Evolutionary conservation across 2,888 invertebrate genomes (phyloP), one percentile per base, ranked within the genome.

Genomic region (Acronicta psi): DNA sequence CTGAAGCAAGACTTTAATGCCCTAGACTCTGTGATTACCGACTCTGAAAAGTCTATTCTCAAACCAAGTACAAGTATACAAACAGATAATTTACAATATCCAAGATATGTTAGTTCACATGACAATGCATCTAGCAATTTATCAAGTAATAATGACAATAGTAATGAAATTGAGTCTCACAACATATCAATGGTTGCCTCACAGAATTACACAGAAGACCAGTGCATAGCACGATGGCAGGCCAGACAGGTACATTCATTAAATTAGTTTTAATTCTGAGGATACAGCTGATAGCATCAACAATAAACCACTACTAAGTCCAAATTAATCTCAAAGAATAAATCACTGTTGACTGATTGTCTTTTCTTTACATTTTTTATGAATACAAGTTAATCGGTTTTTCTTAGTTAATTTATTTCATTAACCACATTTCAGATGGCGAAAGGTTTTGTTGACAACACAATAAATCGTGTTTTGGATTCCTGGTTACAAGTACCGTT

Each of bases 361-460:
- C 10, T 7, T 9, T 10, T 25, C 11, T 29, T 10, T 11, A 11
- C 5, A 6, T 6, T 34, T 34, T 34, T 34, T 34, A 6, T n/a
- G 3, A 11, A 20, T 11, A 29, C 3, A 29, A 2, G 1, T 11
- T 1, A 29, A 3, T 3, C 2, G 3, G 11, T 25, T 25, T 29
- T 29, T 29, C 29, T 29, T 10, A 11, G 2, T 0, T 25, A 9
- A 25, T 2, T 29, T 2, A 29, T 34, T 34, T 34, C 6, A 6
- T n/a, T 0, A 34, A 5, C 46, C 88, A 86, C 38, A 43, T 92
- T 93, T 42, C 91, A 94, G 94, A 89, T 95, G 82, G 95, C 95
- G 0, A 95, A 95, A 84, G 95, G 96, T 44, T 95, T 95, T 84
- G 94, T 96, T 37, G 96, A 97, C 80, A 97, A 97, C 79, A 95